Conservation (phyloP, 2,797 vertebrate species). For the Perodicticus potto region DNA sequence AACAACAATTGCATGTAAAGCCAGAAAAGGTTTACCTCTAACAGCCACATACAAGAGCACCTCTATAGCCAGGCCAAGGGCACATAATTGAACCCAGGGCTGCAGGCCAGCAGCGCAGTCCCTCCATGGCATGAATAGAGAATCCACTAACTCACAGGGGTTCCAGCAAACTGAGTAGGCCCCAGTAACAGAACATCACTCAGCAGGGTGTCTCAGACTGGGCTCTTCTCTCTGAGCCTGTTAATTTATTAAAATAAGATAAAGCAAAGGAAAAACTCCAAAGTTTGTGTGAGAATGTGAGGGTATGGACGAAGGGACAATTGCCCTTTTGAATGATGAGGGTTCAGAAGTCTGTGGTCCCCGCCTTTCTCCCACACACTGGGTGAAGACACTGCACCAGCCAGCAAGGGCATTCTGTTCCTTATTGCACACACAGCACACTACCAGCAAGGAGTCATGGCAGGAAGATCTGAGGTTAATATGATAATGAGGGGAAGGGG, state of each 20-base stretch:
- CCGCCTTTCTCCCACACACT: not conserved
- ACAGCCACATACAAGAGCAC: not conserved
- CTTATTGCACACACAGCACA: not conserved
- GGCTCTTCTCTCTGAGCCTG: not conserved
- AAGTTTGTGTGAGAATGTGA: too few relatives aligned
- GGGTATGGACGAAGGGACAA: not conserved
- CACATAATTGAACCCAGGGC: not conserved
- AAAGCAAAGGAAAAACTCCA: not conserved
- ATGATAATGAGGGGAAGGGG: not conserved
- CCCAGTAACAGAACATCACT: not conserved
- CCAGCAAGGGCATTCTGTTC: not conserved
- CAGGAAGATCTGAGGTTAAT: not conserved
- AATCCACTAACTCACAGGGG: not conserved
- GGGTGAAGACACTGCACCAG: not conserved
- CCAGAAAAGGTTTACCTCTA: not conserved
- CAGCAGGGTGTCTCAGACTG: not conserved
- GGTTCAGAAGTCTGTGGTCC: not conserved
- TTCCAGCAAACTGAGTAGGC: fast-evolving
- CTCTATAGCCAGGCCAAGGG: not conserved
- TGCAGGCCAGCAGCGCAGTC: fast-evolving
- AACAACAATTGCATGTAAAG: not conserved
- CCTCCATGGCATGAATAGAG: not conserved
- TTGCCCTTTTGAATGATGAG: not conserved
- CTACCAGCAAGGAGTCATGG: not conserved
- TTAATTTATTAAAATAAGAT: not conserved